Evolutionary conservation across 2,113 vertebrate genomes (phyloP).

Genomic region (Orycteropus afer): DNA sequence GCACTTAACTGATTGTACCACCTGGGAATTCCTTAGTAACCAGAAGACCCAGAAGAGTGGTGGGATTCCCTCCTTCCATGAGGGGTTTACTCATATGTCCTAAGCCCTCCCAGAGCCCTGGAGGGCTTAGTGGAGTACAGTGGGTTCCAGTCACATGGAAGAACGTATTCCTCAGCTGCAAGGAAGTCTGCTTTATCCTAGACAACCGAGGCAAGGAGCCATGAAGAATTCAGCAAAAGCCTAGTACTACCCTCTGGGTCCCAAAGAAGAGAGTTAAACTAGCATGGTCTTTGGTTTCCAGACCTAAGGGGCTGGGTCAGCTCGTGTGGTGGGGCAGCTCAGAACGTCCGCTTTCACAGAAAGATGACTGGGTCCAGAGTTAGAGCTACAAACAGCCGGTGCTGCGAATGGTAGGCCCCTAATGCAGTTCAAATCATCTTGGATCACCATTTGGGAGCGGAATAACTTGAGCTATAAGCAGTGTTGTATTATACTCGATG

Average conservation of each 20-base stretch:
- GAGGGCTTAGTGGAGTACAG: too few species aligned
- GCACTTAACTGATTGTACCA: not conserved
- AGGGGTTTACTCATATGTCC: not conserved
- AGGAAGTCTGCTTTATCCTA: not conserved
- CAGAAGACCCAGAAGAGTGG: not conserved
- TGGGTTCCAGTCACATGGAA: not conserved
- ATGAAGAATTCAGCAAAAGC: not conserved
- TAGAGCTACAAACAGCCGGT: not conserved
- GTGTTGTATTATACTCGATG: not conserved
- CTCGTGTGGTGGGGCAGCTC: not conserved
- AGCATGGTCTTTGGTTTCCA: not conserved
- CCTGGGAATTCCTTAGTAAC: not conserved
- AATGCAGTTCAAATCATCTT: rapidly evolving
- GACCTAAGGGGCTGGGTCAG: not conserved
- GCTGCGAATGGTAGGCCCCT: too few species aligned
- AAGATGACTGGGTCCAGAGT: not conserved
- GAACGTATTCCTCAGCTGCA: not conserved
- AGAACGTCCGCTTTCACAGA: not conserved
- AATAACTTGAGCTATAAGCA: not conserved
- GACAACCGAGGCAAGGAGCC: not conserved
- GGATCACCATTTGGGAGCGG: not conserved
- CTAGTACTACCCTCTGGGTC: not conserved
- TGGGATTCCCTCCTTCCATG: not conserved
- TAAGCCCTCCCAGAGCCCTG: not conserved
- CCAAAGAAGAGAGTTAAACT: not conserved